Conservation (phyloP, 2,797 vertebrate species). For the Alcedo quadribrachys region DNA sequence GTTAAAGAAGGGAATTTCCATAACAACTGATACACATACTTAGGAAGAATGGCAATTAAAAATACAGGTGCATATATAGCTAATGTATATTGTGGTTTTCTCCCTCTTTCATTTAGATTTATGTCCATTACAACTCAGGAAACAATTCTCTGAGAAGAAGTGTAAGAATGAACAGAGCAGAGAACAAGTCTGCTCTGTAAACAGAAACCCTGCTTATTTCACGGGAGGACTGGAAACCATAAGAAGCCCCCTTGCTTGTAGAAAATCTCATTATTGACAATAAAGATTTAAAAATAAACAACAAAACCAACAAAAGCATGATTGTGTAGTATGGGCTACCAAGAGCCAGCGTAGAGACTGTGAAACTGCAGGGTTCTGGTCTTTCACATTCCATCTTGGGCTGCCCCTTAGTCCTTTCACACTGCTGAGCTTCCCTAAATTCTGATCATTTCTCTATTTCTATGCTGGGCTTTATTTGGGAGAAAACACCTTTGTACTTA, state of each 20-base stretch:
- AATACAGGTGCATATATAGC: neutral
- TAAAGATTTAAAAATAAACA: neutral
- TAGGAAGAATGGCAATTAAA: neutral
- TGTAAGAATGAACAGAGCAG: neutral
- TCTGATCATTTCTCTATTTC: neutral
- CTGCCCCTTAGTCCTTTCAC: neutral
- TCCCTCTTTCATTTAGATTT: neutral
- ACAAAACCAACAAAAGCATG: neutral
- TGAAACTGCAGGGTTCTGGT: neutral
- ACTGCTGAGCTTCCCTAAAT: neutral
- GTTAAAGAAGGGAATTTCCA: neutral
- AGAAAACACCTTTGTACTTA: neutral
- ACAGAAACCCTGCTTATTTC: neutral
- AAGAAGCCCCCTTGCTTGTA: neutral
- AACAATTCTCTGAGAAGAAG: neutral
- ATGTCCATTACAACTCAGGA: neutral
- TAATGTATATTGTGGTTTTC: neutral
- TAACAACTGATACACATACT: neutral
- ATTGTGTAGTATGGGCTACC: neutral
- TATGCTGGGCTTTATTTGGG: neutral
- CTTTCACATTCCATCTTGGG: neutral
- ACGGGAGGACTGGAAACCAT: neutral
- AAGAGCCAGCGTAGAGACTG: neutral
- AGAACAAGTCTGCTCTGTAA: neutral
- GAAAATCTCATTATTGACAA: neutral